These are phyloP conservation scores for Drosophila meridiana DNA, from an alignment of 2,888 invertebrate genomes.

Conservation along the genomic window DNA sequence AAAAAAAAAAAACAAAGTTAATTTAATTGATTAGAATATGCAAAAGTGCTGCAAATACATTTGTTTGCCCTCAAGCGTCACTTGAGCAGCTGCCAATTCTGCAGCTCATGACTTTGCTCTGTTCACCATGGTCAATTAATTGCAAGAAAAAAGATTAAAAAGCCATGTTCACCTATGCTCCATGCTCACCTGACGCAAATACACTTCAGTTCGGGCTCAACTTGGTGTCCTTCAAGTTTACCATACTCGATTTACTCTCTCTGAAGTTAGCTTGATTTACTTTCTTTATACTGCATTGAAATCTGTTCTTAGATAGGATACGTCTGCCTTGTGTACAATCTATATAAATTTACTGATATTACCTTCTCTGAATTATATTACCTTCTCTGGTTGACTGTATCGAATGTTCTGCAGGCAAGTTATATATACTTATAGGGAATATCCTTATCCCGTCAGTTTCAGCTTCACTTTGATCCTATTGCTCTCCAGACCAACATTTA, in stretches of 20 bases:
- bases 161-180: neutral
- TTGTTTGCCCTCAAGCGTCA: neutral
- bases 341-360: too few relatives aligned
- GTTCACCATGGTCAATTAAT: neutral
- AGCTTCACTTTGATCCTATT: neutral
- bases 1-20: neutral
- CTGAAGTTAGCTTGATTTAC: neutral
- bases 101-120: neutral
- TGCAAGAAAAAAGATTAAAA: neutral
- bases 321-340: too few relatives aligned
- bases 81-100: neutral
- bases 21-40: slow-evolving; percentile 9
- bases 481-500: neutral
- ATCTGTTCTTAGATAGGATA: neutral
- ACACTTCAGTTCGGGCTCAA: neutral
- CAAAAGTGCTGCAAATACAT: neutral
- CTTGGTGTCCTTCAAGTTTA: neutral
- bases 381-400: too few relatives aligned
- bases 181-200: neutral
- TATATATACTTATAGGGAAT: too few relatives aligned
- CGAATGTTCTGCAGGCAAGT: too few relatives aligned
- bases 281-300: neutral
- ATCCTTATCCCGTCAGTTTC: neutral
- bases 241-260: neutral
- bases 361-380: too few relatives aligned